Evolutionary conservation across 2,888 invertebrate genomes (phyloP).

Genomic region (Dyspetes luteomarginatus): DNA sequence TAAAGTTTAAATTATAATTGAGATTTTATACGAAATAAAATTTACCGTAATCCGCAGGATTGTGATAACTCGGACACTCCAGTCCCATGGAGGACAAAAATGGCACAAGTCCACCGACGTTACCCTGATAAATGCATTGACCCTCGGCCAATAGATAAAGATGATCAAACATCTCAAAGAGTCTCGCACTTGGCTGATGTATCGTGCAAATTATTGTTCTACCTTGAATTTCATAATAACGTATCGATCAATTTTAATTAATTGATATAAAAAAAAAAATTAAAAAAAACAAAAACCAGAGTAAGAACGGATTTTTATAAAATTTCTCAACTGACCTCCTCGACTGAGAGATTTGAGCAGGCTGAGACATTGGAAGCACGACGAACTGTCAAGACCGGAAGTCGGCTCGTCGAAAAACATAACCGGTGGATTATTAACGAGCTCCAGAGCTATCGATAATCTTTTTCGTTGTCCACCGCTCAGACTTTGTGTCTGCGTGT

Average conservation of each 20-base stretch:
- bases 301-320: neutral
- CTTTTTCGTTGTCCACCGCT: slow-evolving; percentile 97
- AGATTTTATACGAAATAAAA: slow-evolving; percentile 14
- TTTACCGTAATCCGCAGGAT: slow-evolving; percentile 97
- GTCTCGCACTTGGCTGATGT: slow-evolving; percentile 97
- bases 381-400: slow-evolving; percentile 96
- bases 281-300: neutral
- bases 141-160: slow-evolving; percentile 96
- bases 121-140: slow-evolving; percentile 96
- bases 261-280: neutral
- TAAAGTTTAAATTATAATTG: neutral
- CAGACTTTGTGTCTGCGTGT: slow-evolving; percentile 91
- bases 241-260: neutral
- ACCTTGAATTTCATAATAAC: slow-evolving; percentile 78
- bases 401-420: slow-evolving; percentile 99
- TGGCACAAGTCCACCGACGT: slow-evolving; percentile 92
- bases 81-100: slow-evolving; percentile 94
- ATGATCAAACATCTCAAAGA: slow-evolving; percentile 98
- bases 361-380: slow-evolving; percentile 96
- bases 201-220: slow-evolving; percentile 98
- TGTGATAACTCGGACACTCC: slow-evolving; percentile 97
- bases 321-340: slow-evolving; percentile 84
- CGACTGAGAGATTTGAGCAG: slow-evolving; percentile 94
- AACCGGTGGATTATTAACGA: slow-evolving; percentile 98
- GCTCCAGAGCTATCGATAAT: slow-evolving; percentile 94